A percentile compares a stretch with the other conserved stretches of the same genome.
phyloP scores from a whole-genome alignment of 2,797 vertebrate genomes.

The Xenentodon cancila region DNA sequence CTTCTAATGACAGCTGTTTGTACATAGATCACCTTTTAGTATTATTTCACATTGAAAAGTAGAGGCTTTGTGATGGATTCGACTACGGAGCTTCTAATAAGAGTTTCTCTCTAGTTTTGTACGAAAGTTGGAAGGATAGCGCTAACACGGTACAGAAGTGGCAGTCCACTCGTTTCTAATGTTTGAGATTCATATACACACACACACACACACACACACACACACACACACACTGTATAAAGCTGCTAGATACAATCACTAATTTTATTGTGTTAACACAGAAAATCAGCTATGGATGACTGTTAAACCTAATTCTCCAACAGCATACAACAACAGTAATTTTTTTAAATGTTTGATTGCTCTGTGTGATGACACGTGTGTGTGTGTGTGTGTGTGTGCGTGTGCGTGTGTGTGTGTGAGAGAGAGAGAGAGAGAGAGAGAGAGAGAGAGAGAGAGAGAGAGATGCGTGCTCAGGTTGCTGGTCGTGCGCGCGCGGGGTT shows the following conservation, averaged over 20 bases:
- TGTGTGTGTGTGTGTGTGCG: conserved; percentile 46
- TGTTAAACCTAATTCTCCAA: conserved; percentile 83
- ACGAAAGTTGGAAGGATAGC: conserved; percentile 81
- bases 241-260: conserved; percentile 93
- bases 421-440: conserved; percentile 15
- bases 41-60: conserved; percentile 99
- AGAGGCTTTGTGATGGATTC: conserved; percentile 84
- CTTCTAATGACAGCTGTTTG: conserved; percentile 90
- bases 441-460: conserved; percentile 23
- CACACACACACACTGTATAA: conserved; percentile 75
- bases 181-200: conserved; percentile 65
- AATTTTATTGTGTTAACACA: conserved; percentile 84
- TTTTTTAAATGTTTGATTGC: conserved; percentile 60
- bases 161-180: conserved; percentile 83
- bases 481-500: conserved; percentile 41
- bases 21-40: conserved; percentile 95
- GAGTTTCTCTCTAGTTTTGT: conserved; percentile 95
- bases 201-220: conserved; percentile 26
- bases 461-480: conserved; percentile 12
- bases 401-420: conserved; percentile 17
- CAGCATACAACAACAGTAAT: conserved; percentile 66
- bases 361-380: conserved; percentile 49
- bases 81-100: conserved; percentile 88
- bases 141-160: conserved; percentile 86
- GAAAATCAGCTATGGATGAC: conserved; percentile 84